Conservation (phyloP, 2,888 invertebrate genomes). For the Herminia tarsipennalis region DNA sequence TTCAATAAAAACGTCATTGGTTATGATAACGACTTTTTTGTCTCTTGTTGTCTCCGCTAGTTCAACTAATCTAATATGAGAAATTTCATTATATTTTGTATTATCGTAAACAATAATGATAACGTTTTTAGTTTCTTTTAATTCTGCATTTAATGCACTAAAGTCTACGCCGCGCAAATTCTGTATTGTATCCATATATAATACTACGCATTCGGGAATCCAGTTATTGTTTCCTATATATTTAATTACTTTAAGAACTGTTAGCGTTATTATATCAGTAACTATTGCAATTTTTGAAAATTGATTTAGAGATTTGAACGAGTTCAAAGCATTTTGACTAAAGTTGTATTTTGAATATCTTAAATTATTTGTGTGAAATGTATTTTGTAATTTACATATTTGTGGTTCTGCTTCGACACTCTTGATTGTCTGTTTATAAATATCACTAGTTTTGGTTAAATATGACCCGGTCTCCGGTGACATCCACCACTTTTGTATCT, state of each 20-base stretch:
- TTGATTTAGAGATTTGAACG: not conserved
- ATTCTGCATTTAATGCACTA: not conserved
- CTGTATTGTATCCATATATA: constrained; percentile 3
- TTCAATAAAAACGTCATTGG: not conserved
- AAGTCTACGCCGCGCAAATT: not conserved
- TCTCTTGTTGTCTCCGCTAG: not conserved
- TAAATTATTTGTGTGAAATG: constrained; percentile 1
- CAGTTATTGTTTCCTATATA: not conserved
- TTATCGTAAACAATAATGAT: constrained; percentile 6
- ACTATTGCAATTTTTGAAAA: constrained; percentile 1
- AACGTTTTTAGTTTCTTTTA: not conserved
- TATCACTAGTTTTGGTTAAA: constrained; percentile 13
- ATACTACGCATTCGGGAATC: not conserved
- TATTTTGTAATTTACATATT: constrained; percentile 8
- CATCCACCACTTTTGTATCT: constrained; percentile 35
- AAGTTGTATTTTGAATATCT: constrained; percentile 1
- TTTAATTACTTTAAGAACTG: constrained; percentile 22
- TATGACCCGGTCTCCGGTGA: constrained; percentile 1
- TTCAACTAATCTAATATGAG: constrained; percentile 1
- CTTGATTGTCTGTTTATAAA: not conserved
- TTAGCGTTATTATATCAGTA: constrained; percentile 13
- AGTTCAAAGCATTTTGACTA: not conserved
- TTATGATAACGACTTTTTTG: constrained; percentile 3
- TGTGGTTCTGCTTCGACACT: constrained; percentile 8
- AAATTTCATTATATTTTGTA: not conserved